These are phyloP conservation scores for Cynoglossus semilaevis DNA, from an alignment of 2,113 vertebrate genomes.

Conservation along the genomic window DNA sequence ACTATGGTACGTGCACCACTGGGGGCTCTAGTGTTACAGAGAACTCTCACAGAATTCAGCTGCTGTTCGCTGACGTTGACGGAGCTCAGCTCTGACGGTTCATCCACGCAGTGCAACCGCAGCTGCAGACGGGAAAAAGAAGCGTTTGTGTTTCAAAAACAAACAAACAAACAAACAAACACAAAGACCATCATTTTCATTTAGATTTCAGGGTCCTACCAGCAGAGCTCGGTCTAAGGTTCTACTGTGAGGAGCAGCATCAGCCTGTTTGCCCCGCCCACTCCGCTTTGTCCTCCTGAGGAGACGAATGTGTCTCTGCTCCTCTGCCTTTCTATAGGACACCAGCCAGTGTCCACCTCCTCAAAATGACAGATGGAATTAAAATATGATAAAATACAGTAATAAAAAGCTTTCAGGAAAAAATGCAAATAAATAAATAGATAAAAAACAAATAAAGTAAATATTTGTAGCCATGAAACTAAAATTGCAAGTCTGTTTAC, in stretches of 20 bases:
- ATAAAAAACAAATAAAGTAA: too few relatives aligned
- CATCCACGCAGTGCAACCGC: conserved; percentile 71
- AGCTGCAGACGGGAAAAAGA: conserved; percentile 67
- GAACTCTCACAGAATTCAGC: conserved; percentile 74
- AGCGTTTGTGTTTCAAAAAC: not conserved
- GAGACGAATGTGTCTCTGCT: conserved; percentile 39
- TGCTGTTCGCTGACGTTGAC: conserved; percentile 79
- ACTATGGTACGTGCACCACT: too few relatives aligned
- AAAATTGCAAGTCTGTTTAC: not conserved
- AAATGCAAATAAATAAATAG: too few relatives aligned
- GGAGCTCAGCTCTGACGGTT: conserved; percentile 79
- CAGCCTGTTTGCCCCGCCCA: not conserved
- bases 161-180: not conserved
- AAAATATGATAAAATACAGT: too few relatives aligned
- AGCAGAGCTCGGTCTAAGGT: conserved; percentile 66
- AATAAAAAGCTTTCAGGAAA: too few relatives aligned
- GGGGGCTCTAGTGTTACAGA: not conserved
- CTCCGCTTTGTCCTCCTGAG: conserved; percentile 24
- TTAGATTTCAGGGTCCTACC: conserved; percentile 31
- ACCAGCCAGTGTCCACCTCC: conserved; percentile 76
- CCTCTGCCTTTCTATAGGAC: conserved; percentile 51
- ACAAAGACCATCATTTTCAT: not conserved
- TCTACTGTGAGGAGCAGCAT: not conserved
- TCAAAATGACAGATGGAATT: conserved; percentile 36
- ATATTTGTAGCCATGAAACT: not conserved